Evolutionary conservation across 2,113 vertebrate species (phyloP).

Genomic region (Lamprologus callipterus): DNA sequence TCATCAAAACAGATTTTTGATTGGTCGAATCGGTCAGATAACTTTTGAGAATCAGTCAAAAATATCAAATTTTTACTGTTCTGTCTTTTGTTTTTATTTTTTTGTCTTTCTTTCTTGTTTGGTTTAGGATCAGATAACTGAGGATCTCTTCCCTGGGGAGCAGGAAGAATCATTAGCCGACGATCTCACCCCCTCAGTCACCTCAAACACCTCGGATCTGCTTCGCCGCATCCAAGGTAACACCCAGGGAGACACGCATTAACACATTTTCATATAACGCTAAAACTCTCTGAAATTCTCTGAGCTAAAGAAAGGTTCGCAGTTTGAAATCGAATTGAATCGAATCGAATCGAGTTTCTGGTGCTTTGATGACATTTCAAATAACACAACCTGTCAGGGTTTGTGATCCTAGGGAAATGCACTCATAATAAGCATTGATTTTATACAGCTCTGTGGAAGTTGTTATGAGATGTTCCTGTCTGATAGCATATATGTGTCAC

Average conservation of each 20-base stretch:
- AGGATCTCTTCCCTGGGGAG: conserved; percentile 84
- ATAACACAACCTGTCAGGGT: background rate
- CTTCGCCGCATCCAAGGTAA: conserved; percentile 70
- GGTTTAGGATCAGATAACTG: conserved; percentile 80
- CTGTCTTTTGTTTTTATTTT: background rate
- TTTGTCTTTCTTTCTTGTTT: background rate
- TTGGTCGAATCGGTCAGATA: fast-evolving
- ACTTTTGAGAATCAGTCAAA: background rate
- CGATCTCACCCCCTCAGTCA: conserved; percentile 83
- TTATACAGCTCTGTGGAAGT: background rate
- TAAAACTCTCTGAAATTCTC: background rate
- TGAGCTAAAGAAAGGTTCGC: background rate
- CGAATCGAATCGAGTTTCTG: fast-evolving
- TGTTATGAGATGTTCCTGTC: background rate
- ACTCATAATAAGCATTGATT: background rate
- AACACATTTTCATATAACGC: background rate
- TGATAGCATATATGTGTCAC: background rate
- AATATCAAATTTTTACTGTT: background rate
- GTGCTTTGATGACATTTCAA: background rate
- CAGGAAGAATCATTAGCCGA: conserved; percentile 78
- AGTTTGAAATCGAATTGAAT: background rate
- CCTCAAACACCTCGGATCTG: conserved; percentile 80
- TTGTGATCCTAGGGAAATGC: background rate
- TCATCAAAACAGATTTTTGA: background rate
- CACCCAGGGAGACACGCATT: background rate